Percentiles rank a stretch among this genome's conserved stretches.
These are phyloP conservation scores for Argyrosomus japonicus DNA, from an alignment of 2,113 vertebrate genomes.

Conservation along the genomic window DNA sequence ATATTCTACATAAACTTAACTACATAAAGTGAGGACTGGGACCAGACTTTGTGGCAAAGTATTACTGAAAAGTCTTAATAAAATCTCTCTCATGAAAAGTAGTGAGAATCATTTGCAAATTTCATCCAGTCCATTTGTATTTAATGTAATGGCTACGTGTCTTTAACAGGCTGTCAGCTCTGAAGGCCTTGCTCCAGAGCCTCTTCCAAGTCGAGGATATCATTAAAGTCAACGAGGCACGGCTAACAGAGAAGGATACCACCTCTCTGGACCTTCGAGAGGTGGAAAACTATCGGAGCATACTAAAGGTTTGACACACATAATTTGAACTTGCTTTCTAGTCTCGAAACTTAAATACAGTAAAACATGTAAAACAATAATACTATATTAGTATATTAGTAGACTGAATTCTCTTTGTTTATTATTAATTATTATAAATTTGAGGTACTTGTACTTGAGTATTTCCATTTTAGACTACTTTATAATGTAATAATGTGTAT, in stretches of 20 bases:
- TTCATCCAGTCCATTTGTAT: neutral
- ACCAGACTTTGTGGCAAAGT: neutral
- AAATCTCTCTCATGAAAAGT: neutral
- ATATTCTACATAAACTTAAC: too few relatives aligned
- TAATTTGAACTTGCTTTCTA: neutral
- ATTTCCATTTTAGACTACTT: neutral
- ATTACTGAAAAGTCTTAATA: neutral
- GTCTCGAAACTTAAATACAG: neutral
- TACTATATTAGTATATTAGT: neutral
- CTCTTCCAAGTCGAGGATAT: constrained; percentile 91
- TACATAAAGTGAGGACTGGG: neutral
- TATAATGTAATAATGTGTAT: neutral
- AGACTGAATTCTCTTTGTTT: neutral
- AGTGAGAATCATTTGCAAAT: neutral
- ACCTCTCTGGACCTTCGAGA: constrained; percentile 90
- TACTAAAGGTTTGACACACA: constrained; percentile 87
- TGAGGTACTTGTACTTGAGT: neutral
- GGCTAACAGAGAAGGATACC: constrained; percentile 96
- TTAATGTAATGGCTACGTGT: constrained; percentile 24
- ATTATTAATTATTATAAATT: neutral
- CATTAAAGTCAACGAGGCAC: constrained; percentile 92
- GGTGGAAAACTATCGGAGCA: constrained; percentile 88
- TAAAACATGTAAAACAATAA: neutral
- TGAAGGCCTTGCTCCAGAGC: constrained; percentile 87
- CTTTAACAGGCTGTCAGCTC: constrained; percentile 85